Evolutionary conservation across 2,113 vertebrate species (phyloP), one percentile per base, ranked within the genome.

Genomic region (Vombatus ursinus): DNA sequence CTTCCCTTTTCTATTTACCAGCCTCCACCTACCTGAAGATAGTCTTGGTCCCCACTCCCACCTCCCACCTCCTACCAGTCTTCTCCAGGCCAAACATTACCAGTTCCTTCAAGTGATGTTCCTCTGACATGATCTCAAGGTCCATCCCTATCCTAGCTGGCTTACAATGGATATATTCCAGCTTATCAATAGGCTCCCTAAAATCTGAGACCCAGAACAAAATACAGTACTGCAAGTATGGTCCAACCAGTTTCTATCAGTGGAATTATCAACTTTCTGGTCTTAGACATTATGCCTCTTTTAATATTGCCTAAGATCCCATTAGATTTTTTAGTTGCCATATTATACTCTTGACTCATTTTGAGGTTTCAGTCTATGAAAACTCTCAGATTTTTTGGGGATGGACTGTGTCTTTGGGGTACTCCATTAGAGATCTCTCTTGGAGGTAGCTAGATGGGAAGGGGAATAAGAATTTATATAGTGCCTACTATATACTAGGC

Each of bases 1-100:
- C 26, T 94, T 52, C 95, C 94, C 54, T 97, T 54, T 94, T 94
- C 0, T 97, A 97, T 97, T 92, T 96, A 57, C 23, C 52, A 77
- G 68, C 68, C 37, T 77, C 37, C 37, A 77, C 61, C n/a, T 84
- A 84, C 68, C 37, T 84, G 19, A 44, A 84, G 68, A 23, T 2
- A 84, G n/a, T 84, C 16, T 84, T 84, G 44, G 44, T 84, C 19
- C 57, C 93, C 50, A 97, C 97, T 90, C 89, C n/a, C n/a, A 44
- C n/a, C 68, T 84, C 11, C 68, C 68, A 8, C n/a, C n/a, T 84
- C 68, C 68, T 22, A 44, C 68, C 68, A 84, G 19, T 8, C 16
- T 44, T 84, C n/a, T 44, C n/a, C n/a, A 8, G 68, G 16, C n/a
- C 68, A 84, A 84, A 84, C 5, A 84, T 44, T 16, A 44, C 68